These are phyloP conservation scores for Sminthurinus aureus DNA, from an alignment of 2,888 invertebrate genomes.

Conservation along the genomic window DNA sequence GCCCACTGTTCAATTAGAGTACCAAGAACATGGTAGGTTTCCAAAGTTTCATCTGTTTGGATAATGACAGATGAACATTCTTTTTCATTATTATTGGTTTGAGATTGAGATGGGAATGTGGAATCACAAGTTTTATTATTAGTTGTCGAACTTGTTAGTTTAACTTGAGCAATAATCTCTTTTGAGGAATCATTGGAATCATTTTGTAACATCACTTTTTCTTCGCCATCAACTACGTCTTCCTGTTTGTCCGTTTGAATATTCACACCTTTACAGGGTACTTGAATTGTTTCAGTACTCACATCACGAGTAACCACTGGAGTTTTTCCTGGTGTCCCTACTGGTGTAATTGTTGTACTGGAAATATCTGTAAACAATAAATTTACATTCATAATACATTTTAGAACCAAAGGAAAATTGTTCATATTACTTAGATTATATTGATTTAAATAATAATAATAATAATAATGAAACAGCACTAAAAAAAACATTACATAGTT, in stretches of 20 bases:
- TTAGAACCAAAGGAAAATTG: too few species aligned
- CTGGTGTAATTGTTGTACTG: neutral
- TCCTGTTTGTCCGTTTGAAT: neutral
- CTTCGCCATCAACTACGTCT: neutral
- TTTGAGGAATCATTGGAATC: neutral
- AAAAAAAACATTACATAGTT: too few species aligned
- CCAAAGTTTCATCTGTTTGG: conserved; percentile 56
- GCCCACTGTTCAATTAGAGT: conserved; percentile 42
- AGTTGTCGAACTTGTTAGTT: neutral
- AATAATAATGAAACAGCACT: too few species aligned
- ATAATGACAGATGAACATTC: conserved; percentile 40
- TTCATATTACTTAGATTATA: neutral
- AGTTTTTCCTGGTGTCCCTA: neutral
- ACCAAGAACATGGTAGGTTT: conserved; percentile 52
- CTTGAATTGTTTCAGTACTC: neutral
- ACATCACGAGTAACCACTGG: neutral
- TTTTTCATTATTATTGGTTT: neutral
- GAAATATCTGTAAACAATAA: neutral
- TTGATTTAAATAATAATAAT: too few species aligned
- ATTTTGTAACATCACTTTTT: neutral
- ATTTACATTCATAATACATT: neutral
- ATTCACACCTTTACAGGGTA: neutral
- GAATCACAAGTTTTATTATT: neutral
- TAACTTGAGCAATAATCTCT: neutral
- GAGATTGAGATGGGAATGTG: neutral